Evolutionary conservation across 2,113 vertebrate genomes (phyloP), one percentile per base, ranked within the genome.

Genomic region (Anhinga rufa): DNA sequence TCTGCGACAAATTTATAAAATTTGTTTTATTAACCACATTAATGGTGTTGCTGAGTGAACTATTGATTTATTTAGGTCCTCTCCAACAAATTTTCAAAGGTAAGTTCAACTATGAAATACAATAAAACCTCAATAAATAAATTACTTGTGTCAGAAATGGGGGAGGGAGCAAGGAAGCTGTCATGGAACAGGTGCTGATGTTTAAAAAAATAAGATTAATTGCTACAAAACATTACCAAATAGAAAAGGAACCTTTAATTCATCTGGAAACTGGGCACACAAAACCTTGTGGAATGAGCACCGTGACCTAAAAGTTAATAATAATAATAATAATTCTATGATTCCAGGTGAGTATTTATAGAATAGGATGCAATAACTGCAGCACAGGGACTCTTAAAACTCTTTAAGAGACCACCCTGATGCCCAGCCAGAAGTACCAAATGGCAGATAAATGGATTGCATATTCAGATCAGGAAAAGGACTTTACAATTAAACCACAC

Each of bases 21-120:
- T 85, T 66, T 90, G 12, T 48, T 97, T 97, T 92, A 95, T 95
- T 95, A 91, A 79, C 31, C 54, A 83, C 34, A 72, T 89, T 95
- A 93, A 88, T 21, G 36, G 57, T 68, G 72, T 31, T 92, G 93
- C 54, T 84, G 69, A 97, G 66, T 86, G 87, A 91, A 61, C 74
- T 51, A 83, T 29, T 97, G 94, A 77, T 85, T 95, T 95, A 95
- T 96, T 94, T 76, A 86, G 57, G 92, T 83, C 62, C 49, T 66
- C 69, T 88, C 79, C 24, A 82, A 38, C 52, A 80, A 82, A 36
- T 55, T 97, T 96, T 93, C 62, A 85, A 91, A 92, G 55, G 17
- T 80, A 88, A 82, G 31, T 87, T 95, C 60, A 49, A 58, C 82
- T 86, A 83, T 17, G 86, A 96, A 97, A 90, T 79, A 91, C 38